These are phyloP conservation scores for Apis florea DNA, from an alignment of 1,140 invertebrate species.

Conservation along the genomic window DNA sequence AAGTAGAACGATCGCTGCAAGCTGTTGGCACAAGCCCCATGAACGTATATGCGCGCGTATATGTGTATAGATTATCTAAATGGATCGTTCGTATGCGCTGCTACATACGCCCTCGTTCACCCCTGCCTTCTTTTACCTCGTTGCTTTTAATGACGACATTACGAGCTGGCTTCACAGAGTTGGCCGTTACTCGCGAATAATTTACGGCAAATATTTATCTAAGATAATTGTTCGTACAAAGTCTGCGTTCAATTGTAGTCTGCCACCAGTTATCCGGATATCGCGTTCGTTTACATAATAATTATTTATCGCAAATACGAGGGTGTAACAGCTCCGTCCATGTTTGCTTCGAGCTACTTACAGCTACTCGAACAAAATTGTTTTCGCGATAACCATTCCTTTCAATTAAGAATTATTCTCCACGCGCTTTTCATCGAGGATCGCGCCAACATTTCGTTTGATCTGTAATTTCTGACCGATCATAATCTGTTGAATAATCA, in stretches of 20 bases:
- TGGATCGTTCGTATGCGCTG: slow-evolving; percentile 35
- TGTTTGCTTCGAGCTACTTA: too few species aligned
- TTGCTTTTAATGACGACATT: slow-evolving; percentile 44
- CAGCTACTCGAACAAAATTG: neutral
- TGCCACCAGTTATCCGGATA: neutral
- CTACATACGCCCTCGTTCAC: neutral
- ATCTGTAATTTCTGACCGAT: too few species aligned
- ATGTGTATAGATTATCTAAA: slow-evolving; percentile 46
- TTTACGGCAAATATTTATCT: slow-evolving; percentile 19
- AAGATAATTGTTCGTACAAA: slow-evolving; percentile 20
- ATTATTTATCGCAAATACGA: slow-evolving; percentile 18
- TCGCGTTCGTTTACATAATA: slow-evolving; percentile 7
- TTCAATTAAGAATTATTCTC: neutral
- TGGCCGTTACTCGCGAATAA: slow-evolving; percentile 1
- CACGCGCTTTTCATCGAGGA: neutral
- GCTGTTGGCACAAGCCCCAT: slow-evolving; percentile 38
- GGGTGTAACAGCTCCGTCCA: neutral
- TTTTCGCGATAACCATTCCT: neutral
- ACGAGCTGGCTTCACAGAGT: slow-evolving; percentile 2
- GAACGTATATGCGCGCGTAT: slow-evolving; percentile 13
- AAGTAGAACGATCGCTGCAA: slow-evolving; percentile 36
- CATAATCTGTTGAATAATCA: too few species aligned
- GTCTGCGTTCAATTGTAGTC: neutral
- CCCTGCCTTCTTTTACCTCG: slow-evolving; percentile 24
- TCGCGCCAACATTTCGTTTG: neutral